phyloP scores from a whole-genome alignment of 2,113 vertebrate species.

The Gallinago undulata region DNA sequence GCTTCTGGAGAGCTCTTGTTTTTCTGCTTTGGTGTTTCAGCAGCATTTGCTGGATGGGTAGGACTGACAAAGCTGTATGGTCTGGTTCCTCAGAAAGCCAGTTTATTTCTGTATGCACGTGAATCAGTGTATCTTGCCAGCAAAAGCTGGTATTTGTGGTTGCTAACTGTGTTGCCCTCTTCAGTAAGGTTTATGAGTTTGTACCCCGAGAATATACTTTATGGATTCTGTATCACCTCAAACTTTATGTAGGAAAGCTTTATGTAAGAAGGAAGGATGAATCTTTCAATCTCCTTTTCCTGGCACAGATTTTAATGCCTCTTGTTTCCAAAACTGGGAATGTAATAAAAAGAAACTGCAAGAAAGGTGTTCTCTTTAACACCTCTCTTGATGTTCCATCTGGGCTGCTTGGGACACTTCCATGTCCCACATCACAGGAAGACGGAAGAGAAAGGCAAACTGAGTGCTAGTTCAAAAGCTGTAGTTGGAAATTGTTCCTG shows the following conservation, averaged over 20 bases:
- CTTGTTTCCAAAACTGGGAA: slow-evolving; percentile 27
- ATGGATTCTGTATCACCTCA: fast-evolving
- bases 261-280: neutral
- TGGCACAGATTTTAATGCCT: slow-evolving; percentile 27
- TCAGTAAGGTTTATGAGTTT: neutral
- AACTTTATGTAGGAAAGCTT: neutral
- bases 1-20: neutral
- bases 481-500: neutral
- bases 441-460: neutral
- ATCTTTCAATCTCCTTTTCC: neutral
- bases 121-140: neutral
- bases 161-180: neutral
- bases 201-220: neutral
- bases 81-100: neutral
- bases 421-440: neutral
- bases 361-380: slow-evolving; percentile 44
- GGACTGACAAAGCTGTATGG: neutral
- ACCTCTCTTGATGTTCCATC: slow-evolving; percentile 34
- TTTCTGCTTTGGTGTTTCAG: neutral
- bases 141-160: neutral
- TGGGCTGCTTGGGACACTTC: slow-evolving; percentile 18
- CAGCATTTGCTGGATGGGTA: neutral
- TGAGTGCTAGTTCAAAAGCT: neutral
- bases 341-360: neutral
- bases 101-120: neutral